These are phyloP conservation scores for Madoqua kirkii DNA, from an alignment of 2,113 vertebrate genomes.

Conservation along the genomic window DNA sequence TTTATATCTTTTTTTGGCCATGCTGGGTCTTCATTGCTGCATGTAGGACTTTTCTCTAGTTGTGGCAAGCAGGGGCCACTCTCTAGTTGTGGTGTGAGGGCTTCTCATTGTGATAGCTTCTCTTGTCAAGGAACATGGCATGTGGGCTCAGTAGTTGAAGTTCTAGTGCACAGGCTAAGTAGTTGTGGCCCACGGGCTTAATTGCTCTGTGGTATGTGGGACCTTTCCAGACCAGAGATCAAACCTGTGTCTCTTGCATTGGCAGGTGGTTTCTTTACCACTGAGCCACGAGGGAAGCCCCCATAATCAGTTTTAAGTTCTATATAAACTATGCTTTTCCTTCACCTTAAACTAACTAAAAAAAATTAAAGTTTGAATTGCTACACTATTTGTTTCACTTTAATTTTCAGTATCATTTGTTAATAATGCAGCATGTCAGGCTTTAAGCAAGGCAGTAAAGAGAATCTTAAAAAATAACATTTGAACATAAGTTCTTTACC, in stretches of 20 bases:
- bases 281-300: background rate
- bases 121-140: background rate
- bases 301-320: background rate
- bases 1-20: background rate
- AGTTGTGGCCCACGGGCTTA: background rate
- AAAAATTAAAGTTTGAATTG: background rate
- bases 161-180: background rate
- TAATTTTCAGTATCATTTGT: background rate
- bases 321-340: background rate
- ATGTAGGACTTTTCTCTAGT: background rate
- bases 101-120: background rate
- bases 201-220: background rate
- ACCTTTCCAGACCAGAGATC: background rate
- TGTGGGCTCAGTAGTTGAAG: background rate
- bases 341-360: background rate
- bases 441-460: background rate
- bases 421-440: background rate
- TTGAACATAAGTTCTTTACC: background rate
- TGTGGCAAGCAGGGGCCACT: background rate
- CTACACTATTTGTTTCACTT: background rate
- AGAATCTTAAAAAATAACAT: background rate
- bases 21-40: background rate
- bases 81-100: background rate
- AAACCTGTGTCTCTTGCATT: background rate
- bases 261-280: background rate